Evolutionary conservation across 2,888 invertebrate genomes (phyloP), one percentile per base, ranked within the genome.

Genomic region (Protonemura montana): DNA sequence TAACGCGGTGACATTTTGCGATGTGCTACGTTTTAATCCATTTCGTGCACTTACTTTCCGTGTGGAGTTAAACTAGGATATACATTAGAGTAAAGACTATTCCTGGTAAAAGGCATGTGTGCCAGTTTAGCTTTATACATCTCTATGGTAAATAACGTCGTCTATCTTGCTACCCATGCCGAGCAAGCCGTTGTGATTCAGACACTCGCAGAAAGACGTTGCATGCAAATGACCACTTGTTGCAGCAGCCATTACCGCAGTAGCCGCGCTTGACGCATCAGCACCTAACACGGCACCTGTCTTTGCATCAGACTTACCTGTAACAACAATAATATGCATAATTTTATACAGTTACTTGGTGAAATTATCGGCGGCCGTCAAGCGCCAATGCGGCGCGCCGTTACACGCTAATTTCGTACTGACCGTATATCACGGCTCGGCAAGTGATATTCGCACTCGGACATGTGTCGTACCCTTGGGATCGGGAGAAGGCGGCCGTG

Each of bases 261-360:
- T 13, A 41, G 41, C 41, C 6, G 41, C 13, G 5, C n/a, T n/a
- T n/a, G n/a, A n/a, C n/a, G n/a, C n/a, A n/a, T 7, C 13, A 41
- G 41, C 59, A 3, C 13, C 13, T 59, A 2, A 59, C 21, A 21
- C 59, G 16, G 59, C 59, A 59, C 59, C 59, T 59, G 59, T 59
- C 59, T 13, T 16, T 59, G 59, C 59, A 59, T 59, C 59, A 59
- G 59, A 59, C 59, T 59, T 13, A 13, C 13, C 3, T 13, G 21
- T 59, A 59, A 59, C 59, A 59, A 59, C 59, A 59, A 59, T 59
- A 59, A 59, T 59, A 59, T 59, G 59, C 59, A 59, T 59, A 59
- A 59, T 59, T 10, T 59, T 59, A 59, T 59, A 59, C 59, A 59
- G 59, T 59, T 59, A 59, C 35, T 6, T 35, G 10, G 3, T 59